Percentiles rank a stretch among this genome's conserved stretches.
phyloP scores from a whole-genome alignment of 2,888 invertebrate genomes.

The Parochlus steinenii region DNA sequence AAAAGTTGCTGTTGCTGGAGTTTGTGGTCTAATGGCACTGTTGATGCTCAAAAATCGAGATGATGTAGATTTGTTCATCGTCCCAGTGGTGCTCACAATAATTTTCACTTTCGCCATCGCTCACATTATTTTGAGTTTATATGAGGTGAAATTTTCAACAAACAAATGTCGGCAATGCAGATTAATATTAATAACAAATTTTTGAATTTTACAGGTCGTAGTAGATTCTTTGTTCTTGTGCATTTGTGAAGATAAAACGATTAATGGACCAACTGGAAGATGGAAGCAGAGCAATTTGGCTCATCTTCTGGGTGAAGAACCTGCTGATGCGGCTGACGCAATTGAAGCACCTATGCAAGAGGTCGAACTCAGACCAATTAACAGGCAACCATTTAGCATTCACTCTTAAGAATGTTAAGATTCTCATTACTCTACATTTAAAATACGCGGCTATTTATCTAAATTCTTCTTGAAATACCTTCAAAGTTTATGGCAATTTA shows the following conservation, averaged over 20 bases:
- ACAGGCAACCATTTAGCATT: conserved; percentile 27
- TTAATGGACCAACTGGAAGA: conserved; percentile 55
- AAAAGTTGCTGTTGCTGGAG: conserved; percentile 57
- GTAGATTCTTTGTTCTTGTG: conserved; percentile 88
- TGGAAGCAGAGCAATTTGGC: conserved; percentile 43
- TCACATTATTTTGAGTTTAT: conserved; percentile 81
- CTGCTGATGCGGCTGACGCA: conserved; percentile 16
- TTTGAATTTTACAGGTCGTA: conserved; percentile 70
- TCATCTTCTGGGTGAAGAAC: conserved; percentile 35
- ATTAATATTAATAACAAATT: background rate
- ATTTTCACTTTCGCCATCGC: conserved; percentile 83
- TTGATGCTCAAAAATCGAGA: conserved; percentile 55
- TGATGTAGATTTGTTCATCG: conserved; percentile 65
- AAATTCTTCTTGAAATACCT: no score
- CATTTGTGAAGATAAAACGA: conserved; percentile 80
- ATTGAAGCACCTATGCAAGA: conserved; percentile 28
- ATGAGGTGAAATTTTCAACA: no score
- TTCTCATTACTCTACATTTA: no score
- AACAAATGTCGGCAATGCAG: conserved; percentile 19
- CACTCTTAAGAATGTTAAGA: background rate
- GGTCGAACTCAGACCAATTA: conserved; percentile 30
- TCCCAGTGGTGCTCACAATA: conserved; percentile 69
- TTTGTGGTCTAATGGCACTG: conserved; percentile 64
- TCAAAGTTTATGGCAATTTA: no score
- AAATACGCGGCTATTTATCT: no score